A percentile compares a stretch with the other conserved stretches of the same genome.
phyloP scores from a whole-genome alignment of 2,797 vertebrate genomes.

The Heterohyrax brucei region DNA sequence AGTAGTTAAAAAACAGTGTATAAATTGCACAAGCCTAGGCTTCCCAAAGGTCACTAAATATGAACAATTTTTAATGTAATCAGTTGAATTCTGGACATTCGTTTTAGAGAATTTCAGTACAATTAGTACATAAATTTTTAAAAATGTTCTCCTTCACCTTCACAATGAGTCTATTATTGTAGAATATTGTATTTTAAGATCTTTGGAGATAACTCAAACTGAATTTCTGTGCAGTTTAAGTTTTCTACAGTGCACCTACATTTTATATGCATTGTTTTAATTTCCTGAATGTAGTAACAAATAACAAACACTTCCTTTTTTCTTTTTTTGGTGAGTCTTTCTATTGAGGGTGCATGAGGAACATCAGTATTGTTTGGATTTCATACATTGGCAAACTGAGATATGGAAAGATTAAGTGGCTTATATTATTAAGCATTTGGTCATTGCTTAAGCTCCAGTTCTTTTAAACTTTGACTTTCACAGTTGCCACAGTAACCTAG shows the following conservation, averaged over 20 bases:
- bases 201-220: background rate
- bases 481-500: background rate
- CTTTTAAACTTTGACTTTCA: background rate
- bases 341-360: background rate
- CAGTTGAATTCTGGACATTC: conserved; percentile 33
- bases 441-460: background rate
- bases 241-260: background rate
- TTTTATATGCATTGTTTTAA: conserved; percentile 1
- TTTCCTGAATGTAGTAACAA: conserved; percentile 4
- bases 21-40: conserved; percentile 14
- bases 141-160: conserved; percentile 13
- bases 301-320: background rate
- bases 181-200: conserved; percentile 30
- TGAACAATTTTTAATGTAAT: background rate
- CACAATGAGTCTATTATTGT: conserved; percentile 14
- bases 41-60: conserved; percentile 41
- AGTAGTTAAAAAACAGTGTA: conserved; percentile 12
- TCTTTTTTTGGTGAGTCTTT: conserved; percentile 21
- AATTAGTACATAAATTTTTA: background rate
- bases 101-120: conserved; percentile 30
- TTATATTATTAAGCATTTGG: background rate
- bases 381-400: background rate
- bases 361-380: background rate
- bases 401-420: background rate
- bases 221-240: conserved; percentile 16